Evolutionary conservation across 1,140 invertebrate species (phyloP).

Genomic region (Atta cephalotes): DNA sequence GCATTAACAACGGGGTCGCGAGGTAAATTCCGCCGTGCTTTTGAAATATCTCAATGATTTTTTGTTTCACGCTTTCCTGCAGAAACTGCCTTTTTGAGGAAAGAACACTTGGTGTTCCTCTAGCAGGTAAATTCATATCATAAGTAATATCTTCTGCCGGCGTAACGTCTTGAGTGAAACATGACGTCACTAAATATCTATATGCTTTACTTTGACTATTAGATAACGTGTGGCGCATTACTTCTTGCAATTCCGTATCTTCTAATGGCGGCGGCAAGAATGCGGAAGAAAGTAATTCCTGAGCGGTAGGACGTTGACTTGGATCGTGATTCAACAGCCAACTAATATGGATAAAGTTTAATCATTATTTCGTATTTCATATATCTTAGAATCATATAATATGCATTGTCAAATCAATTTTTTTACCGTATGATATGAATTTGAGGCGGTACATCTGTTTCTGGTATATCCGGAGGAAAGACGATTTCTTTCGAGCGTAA

Average conservation of each 20-base stretch:
- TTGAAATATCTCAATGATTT: constrained; percentile 90
- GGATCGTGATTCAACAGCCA: constrained; percentile 96
- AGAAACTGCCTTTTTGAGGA: constrained; percentile 71
- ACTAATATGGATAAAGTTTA: constrained; percentile 76
- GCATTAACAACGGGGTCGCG: constrained; percentile 92
- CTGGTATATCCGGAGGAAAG: constrained; percentile 89
- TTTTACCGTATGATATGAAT: constrained; percentile 84
- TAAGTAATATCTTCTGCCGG: constrained; percentile 91
- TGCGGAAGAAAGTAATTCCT: constrained; percentile 93
- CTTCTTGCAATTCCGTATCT: constrained; percentile 92
- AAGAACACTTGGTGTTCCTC: constrained; percentile 76
- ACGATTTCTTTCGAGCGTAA: constrained; percentile 89
- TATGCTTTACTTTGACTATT: constrained; percentile 94
- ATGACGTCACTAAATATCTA: constrained; percentile 91
- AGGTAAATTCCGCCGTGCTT: constrained; percentile 92
- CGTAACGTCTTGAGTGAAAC: constrained; percentile 89
- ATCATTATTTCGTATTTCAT: neutral
- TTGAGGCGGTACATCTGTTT: constrained; percentile 84
- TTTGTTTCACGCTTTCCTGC: constrained; percentile 81
- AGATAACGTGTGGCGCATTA: constrained; percentile 91
- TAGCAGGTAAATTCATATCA: constrained; percentile 88
- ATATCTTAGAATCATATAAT: neutral
- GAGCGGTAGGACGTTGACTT: constrained; percentile 92
- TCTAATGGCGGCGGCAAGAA: constrained; percentile 93
- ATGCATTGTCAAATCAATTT: neutral